Evolutionary conservation across 1,140 invertebrate species (phyloP), one percentile per base, ranked within the genome.

Genomic region (Drosophila leontia): DNA sequence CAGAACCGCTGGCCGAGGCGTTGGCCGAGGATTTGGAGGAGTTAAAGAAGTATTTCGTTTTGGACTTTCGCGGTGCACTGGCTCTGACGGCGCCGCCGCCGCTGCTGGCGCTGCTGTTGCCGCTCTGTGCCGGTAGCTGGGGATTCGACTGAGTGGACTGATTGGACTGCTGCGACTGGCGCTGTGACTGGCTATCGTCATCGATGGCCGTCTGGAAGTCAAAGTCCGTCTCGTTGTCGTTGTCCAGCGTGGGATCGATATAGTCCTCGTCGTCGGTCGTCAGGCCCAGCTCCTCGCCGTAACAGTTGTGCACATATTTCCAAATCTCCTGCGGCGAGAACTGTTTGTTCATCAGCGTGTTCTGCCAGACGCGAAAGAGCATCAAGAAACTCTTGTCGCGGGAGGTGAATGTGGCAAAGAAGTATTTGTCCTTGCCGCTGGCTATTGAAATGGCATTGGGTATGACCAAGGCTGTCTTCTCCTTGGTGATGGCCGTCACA

Each of bases 311-410:
- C 45, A 87, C 95, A 95, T 96, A 96, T 92, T 97, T 96, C 97
- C 98, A 98, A 93, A 98, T 95, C 93, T 98, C 97, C 91, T 97
- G 95, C 57, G 95, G 95, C 76, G 95, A 94, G 95, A 98, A 96
- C 68, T 96, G 96, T 95, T 98, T 96, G 85, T 97, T 97, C 94
- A 98, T 95, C 42, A 99, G 95, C 72, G 97, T 97, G 95, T 98
- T 98, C 94, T 99, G 98, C 98, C 98, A 99, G 77, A 99, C 95
- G 80, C 97, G 95, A 94, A 99, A 98, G 82, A 99, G 94, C 97
- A 98, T 98, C 80, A 98, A 94, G 94, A 97, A 99, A 3, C 97
- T 96, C 93, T 99, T 98, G 93, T 99, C 98, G 47, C 98, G 93
- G 23, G 97, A 95, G 23, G 96, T 96, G 93, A 99, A 98, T 32